phyloP scores from a whole-genome alignment of 2,888 invertebrate species.

The Axea sp. region DNA sequence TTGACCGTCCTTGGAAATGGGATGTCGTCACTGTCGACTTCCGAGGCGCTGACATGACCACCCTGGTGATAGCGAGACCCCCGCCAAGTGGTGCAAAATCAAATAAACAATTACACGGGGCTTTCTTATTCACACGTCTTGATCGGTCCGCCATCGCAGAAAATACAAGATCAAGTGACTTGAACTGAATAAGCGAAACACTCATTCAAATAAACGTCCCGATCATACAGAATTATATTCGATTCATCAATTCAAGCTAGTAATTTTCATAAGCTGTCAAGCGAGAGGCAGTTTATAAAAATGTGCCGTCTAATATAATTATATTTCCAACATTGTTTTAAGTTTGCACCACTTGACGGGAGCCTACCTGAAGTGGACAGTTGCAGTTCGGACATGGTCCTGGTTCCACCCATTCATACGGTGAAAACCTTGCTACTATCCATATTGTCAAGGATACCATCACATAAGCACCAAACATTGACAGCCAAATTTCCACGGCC shows the following conservation, averaged over 20 bases:
- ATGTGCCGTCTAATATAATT: background rate
- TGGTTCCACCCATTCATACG: conserved; percentile 88
- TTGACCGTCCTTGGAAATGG: conserved; percentile 73
- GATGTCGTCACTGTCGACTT: conserved; percentile 77
- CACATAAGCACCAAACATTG: conserved; percentile 88
- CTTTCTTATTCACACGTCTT: conserved; percentile 55
- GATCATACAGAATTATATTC: background rate
- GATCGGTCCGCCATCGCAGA: conserved; percentile 51
- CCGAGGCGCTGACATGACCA: conserved; percentile 76
- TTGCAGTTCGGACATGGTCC: conserved; percentile 82
- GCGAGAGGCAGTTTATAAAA: conserved; percentile 3
- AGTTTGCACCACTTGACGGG: conserved; percentile 70
- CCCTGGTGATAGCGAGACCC: conserved; percentile 72
- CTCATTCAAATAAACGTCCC: conserved; percentile 40
- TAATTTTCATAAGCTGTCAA: conserved; percentile 1
- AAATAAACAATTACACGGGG: conserved; percentile 73
- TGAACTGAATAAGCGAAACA: conserved; percentile 58
- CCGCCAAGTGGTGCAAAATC: conserved; percentile 75
- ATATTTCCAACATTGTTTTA: too few species aligned
- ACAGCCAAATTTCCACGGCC: conserved; percentile 91
- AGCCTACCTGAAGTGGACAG: conserved; percentile 78
- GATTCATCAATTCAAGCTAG: background rate
- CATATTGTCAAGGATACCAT: conserved; percentile 90
- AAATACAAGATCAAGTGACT: conserved; percentile 52
- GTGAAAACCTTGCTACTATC: conserved; percentile 91